Conservation (phyloP, 2,797 vertebrate genomes). For the Amniataba percoides region DNA sequence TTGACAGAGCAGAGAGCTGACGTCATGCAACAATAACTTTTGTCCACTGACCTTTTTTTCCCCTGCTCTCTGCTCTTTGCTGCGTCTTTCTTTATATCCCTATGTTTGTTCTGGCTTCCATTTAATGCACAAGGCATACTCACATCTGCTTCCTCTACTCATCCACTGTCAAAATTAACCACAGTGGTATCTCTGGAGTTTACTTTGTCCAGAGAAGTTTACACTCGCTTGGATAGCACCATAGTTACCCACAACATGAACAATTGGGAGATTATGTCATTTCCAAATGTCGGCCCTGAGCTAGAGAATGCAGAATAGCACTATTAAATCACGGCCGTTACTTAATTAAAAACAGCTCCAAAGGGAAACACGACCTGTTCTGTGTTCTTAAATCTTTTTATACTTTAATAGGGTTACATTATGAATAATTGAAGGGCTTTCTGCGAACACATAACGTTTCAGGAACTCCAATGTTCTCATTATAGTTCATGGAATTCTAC, state of each 20-base stretch:
- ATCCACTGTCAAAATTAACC: neutral
- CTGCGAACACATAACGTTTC: neutral
- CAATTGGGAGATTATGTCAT: constrained; percentile 1
- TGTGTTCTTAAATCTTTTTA: constrained; percentile 49
- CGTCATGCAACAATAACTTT: constrained; percentile 64
- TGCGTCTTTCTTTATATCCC: constrained; percentile 8
- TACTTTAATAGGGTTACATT: constrained; percentile 44
- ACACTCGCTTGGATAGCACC: constrained; percentile 34
- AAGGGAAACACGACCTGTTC: constrained; percentile 52
- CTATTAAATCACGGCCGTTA: constrained; percentile 43
- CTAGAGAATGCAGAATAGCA: constrained; percentile 18
- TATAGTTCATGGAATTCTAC: neutral
- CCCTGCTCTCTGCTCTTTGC: neutral
- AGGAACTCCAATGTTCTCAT: too few species aligned
- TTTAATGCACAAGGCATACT: constrained; percentile 10
- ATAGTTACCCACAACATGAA: constrained; percentile 45
- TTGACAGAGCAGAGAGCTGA: constrained; percentile 61
- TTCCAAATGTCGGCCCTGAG: constrained; percentile 15
- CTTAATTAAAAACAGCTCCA: constrained; percentile 57
- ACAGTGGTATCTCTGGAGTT: neutral
- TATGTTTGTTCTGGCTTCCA: constrained; percentile 8
- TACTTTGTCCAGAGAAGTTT: neutral
- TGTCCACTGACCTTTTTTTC: constrained; percentile 37
- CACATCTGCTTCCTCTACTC: neutral
- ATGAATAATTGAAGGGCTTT: constrained; percentile 46